Evolutionary conservation across 2,888 invertebrate species (phyloP), one percentile per base, ranked within the genome.

Genomic region (Leptura quadrifasciata): DNA sequence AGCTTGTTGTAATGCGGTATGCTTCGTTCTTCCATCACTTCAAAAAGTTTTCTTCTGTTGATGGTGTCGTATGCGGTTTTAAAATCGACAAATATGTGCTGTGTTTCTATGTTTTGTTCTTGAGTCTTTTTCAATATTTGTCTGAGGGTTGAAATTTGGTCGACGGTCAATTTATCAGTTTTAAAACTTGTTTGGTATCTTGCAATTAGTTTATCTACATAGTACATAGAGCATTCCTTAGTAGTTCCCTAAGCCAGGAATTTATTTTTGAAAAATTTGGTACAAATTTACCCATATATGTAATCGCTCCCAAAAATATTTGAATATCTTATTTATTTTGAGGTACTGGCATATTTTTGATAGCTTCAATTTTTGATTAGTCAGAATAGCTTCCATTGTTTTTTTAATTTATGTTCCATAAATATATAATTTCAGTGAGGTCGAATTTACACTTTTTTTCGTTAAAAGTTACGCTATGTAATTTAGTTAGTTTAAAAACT

Each of bases 371-470:
- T 73, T 78, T 77, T 8, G 15, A 15, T 20, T 67, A n/a, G 21
- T 64, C 57, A 15, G 31, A 17, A 27, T 20, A 31, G 17, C 20
- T 20, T 15, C 67, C 68, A 4, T 74, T 27, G 4, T 55, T 35
- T 20, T 4, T 58, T 27, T 4, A 74, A 58, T 58, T 24, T 73
- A 55, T 73, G 73, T 0, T 65, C 73, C 73, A 55, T 57, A 31
- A 21, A 73, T 9, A 10, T 73, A 21, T 73, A 21, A 67, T 54
- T 39, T 64, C 39, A 64, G n/a, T 39, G 2, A 67, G 5, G 1
- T 60, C 68, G 61, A 84, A 79, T 72, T 79, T 72, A 64, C 80
- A 81, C 76, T 84, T 84, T 31, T 75, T 47, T 57, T 39, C 24
- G 72, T 82, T 81, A 65, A 83, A 83, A 75, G 72, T 82, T 6